Evolutionary conservation across 92 coral and sea anemone species (phyloP), one percentile per base, ranked within the genome.

Genomic region (Actinernus sp.): DNA sequence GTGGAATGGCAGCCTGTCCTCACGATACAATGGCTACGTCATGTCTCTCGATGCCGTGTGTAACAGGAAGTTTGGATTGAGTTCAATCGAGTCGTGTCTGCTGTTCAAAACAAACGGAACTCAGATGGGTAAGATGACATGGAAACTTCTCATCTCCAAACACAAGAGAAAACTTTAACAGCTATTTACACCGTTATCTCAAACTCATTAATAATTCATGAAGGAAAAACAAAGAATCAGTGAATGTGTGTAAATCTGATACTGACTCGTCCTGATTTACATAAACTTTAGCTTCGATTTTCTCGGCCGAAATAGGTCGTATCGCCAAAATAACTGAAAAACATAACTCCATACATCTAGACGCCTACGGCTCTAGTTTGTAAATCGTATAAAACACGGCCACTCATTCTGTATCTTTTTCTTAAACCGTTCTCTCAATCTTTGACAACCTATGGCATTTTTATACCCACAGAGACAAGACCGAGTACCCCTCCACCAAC

Each of bases 81-180:
- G 36, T 26, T 29, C 63, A 26, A 40, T 70, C 0, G 45, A 41
- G 11, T 70, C 78, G 2, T 57, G 66, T 46, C 27, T 70, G 33
- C 45, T 70, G 0, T 70, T 70, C 16, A 70, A 70, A 46, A 62
- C 58, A 17, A 46, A 66, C 22, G 62, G 74, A 11, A 66, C 74
- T 20, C 61, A 66, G 14, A 66, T 29, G 17, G 62, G 61, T 66
- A 41, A 64, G 56, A 29, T 26, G 31, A 31, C 9, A 22, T 18
- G 7, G 30, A 53, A 1, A 13, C 4, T 14, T 10, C 0, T 36
- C 14, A 14, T 14, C 14, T 36, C 41, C 41, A 7, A 36, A 7
- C 7, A 36, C 41, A 36, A 14, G 41, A 7, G n/a, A n/a, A n/a
- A n/a, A n/a, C n/a, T n/a, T n/a, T n/a, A n/a, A n/a, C n/a, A n/a